Evolutionary conservation across 2,888 invertebrate species (phyloP).

Genomic region (Baccha elongata): DNA sequence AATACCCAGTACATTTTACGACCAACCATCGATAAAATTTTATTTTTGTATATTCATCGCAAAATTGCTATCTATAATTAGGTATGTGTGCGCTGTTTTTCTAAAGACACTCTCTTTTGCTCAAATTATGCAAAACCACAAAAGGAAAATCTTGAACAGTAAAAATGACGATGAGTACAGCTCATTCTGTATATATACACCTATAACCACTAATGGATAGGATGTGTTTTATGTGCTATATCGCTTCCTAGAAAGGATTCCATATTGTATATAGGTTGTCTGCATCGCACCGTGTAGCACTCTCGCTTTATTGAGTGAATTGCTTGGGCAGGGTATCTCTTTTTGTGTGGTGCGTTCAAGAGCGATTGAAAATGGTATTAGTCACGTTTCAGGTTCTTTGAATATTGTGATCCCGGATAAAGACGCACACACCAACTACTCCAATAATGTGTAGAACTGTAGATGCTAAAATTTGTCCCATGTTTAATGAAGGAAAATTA

Average conservation of each 20-base stretch:
- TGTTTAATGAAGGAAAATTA: neutral
- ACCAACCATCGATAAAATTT: too few species aligned
- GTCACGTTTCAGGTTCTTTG: slow-evolving; percentile 52
- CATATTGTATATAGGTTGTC: neutral
- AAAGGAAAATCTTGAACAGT: slow-evolving; percentile 31
- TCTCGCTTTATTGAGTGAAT: slow-evolving; percentile 6
- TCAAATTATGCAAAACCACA: slow-evolving; percentile 52
- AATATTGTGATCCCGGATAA: slow-evolving; percentile 41
- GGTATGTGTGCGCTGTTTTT: too few species aligned
- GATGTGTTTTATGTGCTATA: slow-evolving; percentile 6
- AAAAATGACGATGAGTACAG: slow-evolving; percentile 31
- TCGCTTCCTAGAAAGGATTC: slow-evolving; percentile 12
- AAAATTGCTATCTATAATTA: too few species aligned
- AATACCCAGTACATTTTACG: too few species aligned
- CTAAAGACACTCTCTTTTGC: too few species aligned
- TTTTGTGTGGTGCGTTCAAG: slow-evolving; percentile 44
- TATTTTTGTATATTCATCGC: too few species aligned
- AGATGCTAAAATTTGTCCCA: neutral
- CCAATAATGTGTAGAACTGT: neutral
- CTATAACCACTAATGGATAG: slow-evolving; percentile 26
- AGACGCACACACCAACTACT: neutral
- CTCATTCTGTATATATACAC: slow-evolving; percentile 19
- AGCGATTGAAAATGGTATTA: slow-evolving; percentile 64
- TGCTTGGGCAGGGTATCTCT: neutral
- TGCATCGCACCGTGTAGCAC: neutral